Base-by-base conservation (phyloP, 2,888 invertebrate species). In the Perithous albicinctus region DNA sequence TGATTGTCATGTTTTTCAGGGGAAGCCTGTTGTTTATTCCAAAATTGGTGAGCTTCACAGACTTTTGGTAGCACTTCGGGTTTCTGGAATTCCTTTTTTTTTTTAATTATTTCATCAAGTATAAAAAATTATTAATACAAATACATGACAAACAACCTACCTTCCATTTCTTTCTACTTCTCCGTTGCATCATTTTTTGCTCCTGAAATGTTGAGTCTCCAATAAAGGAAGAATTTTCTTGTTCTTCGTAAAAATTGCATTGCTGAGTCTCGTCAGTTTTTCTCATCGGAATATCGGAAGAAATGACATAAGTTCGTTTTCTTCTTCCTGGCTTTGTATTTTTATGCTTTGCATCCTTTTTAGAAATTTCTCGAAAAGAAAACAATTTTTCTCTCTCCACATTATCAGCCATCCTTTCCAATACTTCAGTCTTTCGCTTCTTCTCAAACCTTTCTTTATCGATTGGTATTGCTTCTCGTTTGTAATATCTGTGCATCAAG, bases 301-400 rank as follows among this genome's bases (percentile, higher is more conserved):
- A 72, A 66, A 80, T 41, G 7, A 70, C 15, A n/a, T 75, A 75
- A 0, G 75, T 76, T 66, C 75, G 46, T 32, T 80, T 75, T 15
- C 26, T 26, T 41, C 70, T 32, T 7, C 20, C 23, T 46, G 20
- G 8, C n/a, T 72, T 12, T 0, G 15, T 46, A 7, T 18, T 59
- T 59, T 29, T 64, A 32, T 35, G 2, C n/a, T 54, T 5, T 15
- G 8, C 15, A 23, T 4, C n/a, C 61, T 26, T 41, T 54, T 26
- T 46, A 8, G 15, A 23, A 32, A 1, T 1, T 23, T 54, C 51
- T 35, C 23, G 54, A 8, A 54, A n/a, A 12, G 46, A 35, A 61
- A 48, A 4, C 35, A 59, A 3, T 1, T 46, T 64, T 8, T 26
- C n/a, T 66, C 54, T 59, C 12, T 67, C 15, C 0, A 10, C 32